Base-by-base conservation (phyloP, 2,113 vertebrate genomes). In the Halcyon malimbica region DNA sequence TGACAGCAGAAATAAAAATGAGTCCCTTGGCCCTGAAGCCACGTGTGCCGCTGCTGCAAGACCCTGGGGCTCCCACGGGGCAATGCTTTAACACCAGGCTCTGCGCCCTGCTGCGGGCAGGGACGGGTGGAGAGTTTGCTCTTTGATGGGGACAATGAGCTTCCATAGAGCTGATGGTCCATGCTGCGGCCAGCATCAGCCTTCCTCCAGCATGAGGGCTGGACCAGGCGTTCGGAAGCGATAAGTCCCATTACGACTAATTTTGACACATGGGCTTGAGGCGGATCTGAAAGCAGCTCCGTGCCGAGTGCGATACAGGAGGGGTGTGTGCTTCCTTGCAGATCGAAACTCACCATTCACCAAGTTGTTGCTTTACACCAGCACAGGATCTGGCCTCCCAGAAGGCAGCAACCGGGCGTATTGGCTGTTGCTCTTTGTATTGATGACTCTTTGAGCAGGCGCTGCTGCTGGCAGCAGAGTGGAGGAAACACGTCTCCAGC, bases 401-500 rank as follows among this genome's bases (percentile, higher is more conserved):
- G 44, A 77, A 76, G 23, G 53, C 76, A 64, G 42, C 20, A 46
- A 51, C 46, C 0, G 0, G 31, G 31, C 1, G 0, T 11, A 2
- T 42, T n/a, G 8, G 54, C 29, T 46, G 41, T 51, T 33, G 35
- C 80, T 65, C 15, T 57, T 89, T 13, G 31, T 64, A 19, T 6
- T 24, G 56, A 54, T 73, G 70, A 50, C 29, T 88, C 64, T 50
- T 41, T 6, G 57, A 89, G 62, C 89, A 69, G 89, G 69, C 87
- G 90, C 69, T 0, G 5, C 63, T 37, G 48, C 86, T 90, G 86
- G 69, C 88, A 84, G 41, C n/a, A 12, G 80, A 71, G 63, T 0
- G 0, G 31, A 81, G 69, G 44, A 87, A 91, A 25, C 1, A 0
- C 0, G 0, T 86, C 80, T 79, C 35, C 74, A 53, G 57, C 26